These are phyloP conservation scores for Calliphora vomitoria DNA, from an alignment of 2,888 invertebrate genomes.

Conservation along the genomic window DNA sequence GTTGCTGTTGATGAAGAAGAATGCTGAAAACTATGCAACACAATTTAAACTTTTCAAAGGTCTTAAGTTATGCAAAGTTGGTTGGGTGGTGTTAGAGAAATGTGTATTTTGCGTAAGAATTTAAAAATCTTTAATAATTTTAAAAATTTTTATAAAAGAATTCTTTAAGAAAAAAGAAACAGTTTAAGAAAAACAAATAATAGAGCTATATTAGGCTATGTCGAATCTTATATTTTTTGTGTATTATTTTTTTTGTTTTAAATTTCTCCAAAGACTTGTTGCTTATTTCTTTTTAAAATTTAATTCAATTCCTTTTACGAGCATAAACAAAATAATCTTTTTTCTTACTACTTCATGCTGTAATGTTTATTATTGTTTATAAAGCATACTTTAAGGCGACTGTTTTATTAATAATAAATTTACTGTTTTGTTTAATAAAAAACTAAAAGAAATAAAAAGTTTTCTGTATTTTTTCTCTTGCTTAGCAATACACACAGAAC, in stretches of 20 bases:
- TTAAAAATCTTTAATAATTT: no score
- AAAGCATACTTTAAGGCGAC: constrained; percentile 23
- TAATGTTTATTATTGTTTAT: not conserved
- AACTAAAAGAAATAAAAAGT: constrained; percentile 21
- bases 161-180: no score
- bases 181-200: no score
- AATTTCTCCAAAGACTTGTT: not conserved
- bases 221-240: no score
- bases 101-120: not conserved
- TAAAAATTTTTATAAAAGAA: no score
- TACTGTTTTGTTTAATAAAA: not conserved
- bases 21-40: not conserved
- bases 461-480: not conserved
- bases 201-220: no score
- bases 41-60: not conserved
- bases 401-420: constrained; percentile 33
- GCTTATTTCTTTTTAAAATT: not conserved
- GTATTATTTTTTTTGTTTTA: no score
- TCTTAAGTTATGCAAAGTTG: not conserved
- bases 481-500: not conserved
- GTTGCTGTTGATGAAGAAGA: not conserved
- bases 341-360: not conserved
- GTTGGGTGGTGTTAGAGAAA: not conserved
- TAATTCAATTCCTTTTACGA: not conserved
- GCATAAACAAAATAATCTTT: not conserved